Percentiles rank a stretch among this genome's conserved stretches.
These are phyloP conservation scores for Callopanchax toddi DNA, from an alignment of 2,113 vertebrate species.

Conservation along the genomic window DNA sequence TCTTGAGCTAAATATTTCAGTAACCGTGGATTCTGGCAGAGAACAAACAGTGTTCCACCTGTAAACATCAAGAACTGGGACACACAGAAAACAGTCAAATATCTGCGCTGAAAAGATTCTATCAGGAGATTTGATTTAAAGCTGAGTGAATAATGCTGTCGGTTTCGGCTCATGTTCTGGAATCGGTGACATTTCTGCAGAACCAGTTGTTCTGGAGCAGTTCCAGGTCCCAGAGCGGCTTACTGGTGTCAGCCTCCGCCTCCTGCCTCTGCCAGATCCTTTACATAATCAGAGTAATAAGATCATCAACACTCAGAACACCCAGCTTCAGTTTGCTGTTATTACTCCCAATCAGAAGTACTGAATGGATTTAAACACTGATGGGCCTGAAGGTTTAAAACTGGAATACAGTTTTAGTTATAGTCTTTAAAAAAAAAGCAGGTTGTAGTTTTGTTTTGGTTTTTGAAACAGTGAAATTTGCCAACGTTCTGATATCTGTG, in stretches of 20 bases:
- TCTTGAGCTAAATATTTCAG: too few relatives aligned
- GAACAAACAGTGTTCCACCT: too few relatives aligned
- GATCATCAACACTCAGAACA: conserved; percentile 2
- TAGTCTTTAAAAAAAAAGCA: too few relatives aligned
- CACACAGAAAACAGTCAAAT: too few relatives aligned
- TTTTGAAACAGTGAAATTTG: not conserved
- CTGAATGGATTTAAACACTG: not conserved
- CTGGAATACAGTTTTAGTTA: too few relatives aligned
- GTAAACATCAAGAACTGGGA: too few relatives aligned
- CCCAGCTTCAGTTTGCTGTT: not conserved
- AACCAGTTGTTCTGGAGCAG: conserved; percentile 48
- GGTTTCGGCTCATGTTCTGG: conserved; percentile 15
- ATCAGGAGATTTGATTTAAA: not conserved
- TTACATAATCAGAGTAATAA: conserved; percentile 26
- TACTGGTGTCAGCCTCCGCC: conserved; percentile 32
- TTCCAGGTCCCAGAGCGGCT: conserved; percentile 53
- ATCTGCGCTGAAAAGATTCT: too few relatives aligned
- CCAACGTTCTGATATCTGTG: not conserved
- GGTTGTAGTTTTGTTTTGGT: too few relatives aligned
- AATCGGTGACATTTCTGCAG: conserved; percentile 27
- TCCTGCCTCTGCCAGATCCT: conserved; percentile 32
- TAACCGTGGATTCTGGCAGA: too few relatives aligned
- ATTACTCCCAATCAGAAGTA: not conserved
- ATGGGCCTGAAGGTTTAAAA: too few relatives aligned
- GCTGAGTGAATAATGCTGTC: conserved; percentile 13